phyloP scores from a whole-genome alignment of 2,113 vertebrate genomes.

The Xiphias gladius region DNA sequence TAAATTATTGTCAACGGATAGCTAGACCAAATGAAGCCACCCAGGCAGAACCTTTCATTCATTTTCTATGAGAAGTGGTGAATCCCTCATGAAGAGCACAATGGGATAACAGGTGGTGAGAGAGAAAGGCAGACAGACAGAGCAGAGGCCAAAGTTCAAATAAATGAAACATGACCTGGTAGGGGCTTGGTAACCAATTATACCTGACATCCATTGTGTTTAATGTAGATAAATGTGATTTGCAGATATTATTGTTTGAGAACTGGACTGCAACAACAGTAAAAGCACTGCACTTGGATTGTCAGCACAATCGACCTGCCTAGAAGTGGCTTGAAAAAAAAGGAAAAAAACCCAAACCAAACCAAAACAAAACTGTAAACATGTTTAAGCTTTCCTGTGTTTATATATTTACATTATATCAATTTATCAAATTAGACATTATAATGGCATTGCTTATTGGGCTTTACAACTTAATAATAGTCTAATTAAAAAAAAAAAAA shows the following conservation, averaged over 20 bases:
- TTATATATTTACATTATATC: too few relatives aligned
- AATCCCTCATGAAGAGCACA: conserved; percentile 45
- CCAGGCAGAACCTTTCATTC: conserved; percentile 40
- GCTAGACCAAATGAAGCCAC: conserved; percentile 20
- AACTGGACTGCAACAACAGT: background rate
- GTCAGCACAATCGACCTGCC: background rate
- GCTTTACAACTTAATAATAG: too few relatives aligned
- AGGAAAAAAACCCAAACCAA: too few relatives aligned
- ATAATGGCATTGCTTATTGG: too few relatives aligned
- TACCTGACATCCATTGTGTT: conserved; percentile 47
- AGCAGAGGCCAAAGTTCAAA: conserved; percentile 47
- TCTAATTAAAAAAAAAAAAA: too few relatives aligned
- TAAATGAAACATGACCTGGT: conserved; percentile 46
- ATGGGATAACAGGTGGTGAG: conserved; percentile 60
- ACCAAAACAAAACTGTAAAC: too few relatives aligned
- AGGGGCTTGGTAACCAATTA: conserved; percentile 15
- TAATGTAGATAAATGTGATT: conserved; percentile 38
- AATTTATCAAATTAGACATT: too few relatives aligned
- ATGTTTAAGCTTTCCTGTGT: background rate
- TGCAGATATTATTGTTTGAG: conserved; percentile 15
- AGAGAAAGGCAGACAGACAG: conserved; percentile 29
- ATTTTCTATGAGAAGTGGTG: conserved; percentile 35
- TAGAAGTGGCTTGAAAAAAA: background rate
- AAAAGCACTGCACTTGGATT: background rate
- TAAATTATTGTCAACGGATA: too few relatives aligned